These are phyloP conservation scores for Macropus fuliginosus DNA, from an alignment of 2,797 vertebrate genomes.

Conservation along the genomic window DNA sequence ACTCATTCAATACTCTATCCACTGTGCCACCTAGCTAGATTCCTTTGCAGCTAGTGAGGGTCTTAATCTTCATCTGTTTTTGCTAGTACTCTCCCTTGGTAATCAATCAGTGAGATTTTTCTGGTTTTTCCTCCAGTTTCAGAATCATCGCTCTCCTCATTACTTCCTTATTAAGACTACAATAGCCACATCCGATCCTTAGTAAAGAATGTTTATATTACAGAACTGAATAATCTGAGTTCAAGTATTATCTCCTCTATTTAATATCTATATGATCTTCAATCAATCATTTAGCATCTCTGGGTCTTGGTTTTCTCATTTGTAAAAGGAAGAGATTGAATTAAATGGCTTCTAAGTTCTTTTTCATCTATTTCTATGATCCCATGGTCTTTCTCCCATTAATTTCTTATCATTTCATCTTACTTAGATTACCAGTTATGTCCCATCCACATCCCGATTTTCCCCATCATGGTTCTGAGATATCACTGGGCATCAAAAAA, in stretches of 20 bases:
- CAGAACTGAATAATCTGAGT: background rate
- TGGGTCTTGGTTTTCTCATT: background rate
- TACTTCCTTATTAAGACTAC: background rate
- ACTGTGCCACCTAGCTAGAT: background rate
- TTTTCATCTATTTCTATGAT: background rate
- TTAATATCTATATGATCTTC: background rate
- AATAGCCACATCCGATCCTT: background rate
- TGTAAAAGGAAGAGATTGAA: background rate
- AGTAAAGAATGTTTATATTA: background rate
- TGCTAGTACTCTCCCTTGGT: background rate
- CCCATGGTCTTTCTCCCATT: background rate
- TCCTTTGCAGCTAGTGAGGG: background rate
- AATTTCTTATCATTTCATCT: background rate
- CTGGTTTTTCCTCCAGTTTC: background rate
- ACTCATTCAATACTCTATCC: background rate
- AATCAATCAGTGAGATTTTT: background rate
- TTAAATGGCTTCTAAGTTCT: background rate
- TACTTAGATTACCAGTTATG: background rate
- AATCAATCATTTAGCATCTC: background rate
- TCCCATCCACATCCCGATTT: background rate
- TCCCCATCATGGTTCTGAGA: background rate
- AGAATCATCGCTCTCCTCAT: background rate
- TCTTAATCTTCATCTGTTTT: background rate
- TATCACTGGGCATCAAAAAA: background rate
- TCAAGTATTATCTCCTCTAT: background rate